A percentile compares a stretch with the other conserved stretches of the same genome.
These are phyloP conservation scores for Hippoglossus hippoglossus DNA, from an alignment of 2,797 vertebrate genomes.

Conservation along the genomic window DNA sequence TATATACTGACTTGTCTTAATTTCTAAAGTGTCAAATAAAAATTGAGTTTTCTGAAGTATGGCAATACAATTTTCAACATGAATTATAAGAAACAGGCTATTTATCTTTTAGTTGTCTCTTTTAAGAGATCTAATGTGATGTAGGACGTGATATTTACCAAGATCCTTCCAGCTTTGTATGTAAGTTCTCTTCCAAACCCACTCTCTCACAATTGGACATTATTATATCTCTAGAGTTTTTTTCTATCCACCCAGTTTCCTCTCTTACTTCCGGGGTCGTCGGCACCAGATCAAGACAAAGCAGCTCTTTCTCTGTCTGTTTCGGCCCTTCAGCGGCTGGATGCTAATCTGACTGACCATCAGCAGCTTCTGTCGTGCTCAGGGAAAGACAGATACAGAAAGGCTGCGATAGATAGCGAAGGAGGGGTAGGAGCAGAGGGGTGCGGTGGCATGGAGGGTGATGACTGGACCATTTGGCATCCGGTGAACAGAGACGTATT, in stretches of 20 bases:
- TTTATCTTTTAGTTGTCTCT: background rate
- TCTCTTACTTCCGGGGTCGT: slow-evolving; percentile 49
- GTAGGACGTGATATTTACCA: background rate
- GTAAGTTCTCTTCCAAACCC: slow-evolving; percentile 7
- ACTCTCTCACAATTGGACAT: slow-evolving; percentile 20
- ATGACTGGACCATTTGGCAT: slow-evolving; percentile 67
- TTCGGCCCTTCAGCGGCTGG: slow-evolving; percentile 48
- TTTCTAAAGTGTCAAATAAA: too few species aligned
- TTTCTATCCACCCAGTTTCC: slow-evolving; percentile 44
- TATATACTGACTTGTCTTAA: too few species aligned
- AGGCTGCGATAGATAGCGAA: slow-evolving; percentile 39
- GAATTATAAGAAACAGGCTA: background rate
- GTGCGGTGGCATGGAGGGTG: slow-evolving; percentile 46
- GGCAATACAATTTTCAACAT: too few species aligned
- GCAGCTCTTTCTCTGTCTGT: slow-evolving; percentile 59
- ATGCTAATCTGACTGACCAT: slow-evolving; percentile 67
- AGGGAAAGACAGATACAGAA: slow-evolving; percentile 50
- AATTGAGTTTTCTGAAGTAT: too few species aligned
- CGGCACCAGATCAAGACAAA: slow-evolving; percentile 58
- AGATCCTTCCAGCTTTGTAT: background rate
- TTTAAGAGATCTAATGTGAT: background rate
- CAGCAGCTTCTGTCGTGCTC: slow-evolving; percentile 60
- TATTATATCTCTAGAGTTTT: slow-evolving; percentile 26
- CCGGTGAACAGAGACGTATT: slow-evolving; percentile 73
- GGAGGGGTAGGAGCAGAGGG: slow-evolving; percentile 9